Base-by-base conservation (phyloP, 1,140 invertebrate genomes). In the Eriosoma lanigerum region DNA sequence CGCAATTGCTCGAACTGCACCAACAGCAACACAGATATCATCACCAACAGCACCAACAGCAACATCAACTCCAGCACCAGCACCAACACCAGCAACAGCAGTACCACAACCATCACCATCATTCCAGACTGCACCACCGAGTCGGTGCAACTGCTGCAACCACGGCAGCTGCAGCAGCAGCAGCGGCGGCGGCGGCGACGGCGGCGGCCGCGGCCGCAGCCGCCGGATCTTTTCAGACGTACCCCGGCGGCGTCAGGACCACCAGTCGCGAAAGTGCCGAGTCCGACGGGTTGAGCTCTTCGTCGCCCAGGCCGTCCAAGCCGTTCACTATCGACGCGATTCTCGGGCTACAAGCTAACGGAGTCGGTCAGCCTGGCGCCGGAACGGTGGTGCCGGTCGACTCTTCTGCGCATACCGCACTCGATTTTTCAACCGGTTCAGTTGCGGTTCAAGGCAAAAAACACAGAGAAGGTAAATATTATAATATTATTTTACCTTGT, bases 301-400 rank as follows among this genome's bases (percentile, higher is more conserved):
- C 81, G 46, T 81, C 81, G 38, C 66, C 64, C 54, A 82, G 82
- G 0, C 68, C 81, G 6, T 82, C 76, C 38, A 91, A 92, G 84
- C 92, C 92, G 2, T 94, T 94, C 84, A 93, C 92, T 24, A 94
- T 94, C 83, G 93, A 93, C 82, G 91, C 92, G 21, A 93, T 94
- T 83, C 87, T 94, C n/a, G 92, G 92, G 10, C 86, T 92, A 70
- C 88, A 78, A 24, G 62, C 68, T 10, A 32, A 26, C 58, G 54
- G 24, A 17, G 73, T 73, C 21, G 89, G 32, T 17, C 70, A 50
- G n/a, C 12, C 68, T 32, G 17, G 19, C 9, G 26, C 44, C n/a
- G n/a, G 24, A 6, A 44, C 44, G 2, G 21, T 29, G 13, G 62
- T 66, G 15, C 46, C 60, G 21, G 52, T n/a, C 52, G 72, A 76